phyloP scores from a whole-genome alignment of 2,888 invertebrate genomes.

The Pinctada fucata region DNA sequence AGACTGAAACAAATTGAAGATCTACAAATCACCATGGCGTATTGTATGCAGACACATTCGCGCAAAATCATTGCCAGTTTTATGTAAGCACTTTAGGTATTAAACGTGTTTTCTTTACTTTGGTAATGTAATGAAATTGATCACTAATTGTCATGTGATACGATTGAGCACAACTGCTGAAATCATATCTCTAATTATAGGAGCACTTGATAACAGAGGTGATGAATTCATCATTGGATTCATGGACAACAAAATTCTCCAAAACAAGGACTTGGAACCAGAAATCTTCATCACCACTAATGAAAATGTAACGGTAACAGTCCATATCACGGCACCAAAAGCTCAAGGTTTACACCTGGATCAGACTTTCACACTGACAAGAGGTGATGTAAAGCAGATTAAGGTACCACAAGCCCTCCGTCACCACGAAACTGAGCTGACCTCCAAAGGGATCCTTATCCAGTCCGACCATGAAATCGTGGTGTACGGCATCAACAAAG shows the following conservation, averaged over 20 bases:
- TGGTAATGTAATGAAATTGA: too few relatives aligned
- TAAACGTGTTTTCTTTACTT: too few relatives aligned
- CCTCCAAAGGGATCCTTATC: constrained; percentile 12
- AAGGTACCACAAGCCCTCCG: background rate
- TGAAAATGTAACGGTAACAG: constrained; percentile 29
- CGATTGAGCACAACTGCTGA: too few relatives aligned
- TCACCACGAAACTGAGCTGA: background rate
- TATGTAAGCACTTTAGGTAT: too few relatives aligned
- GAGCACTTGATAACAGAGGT: constrained; percentile 40
- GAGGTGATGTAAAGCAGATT: constrained; percentile 1
- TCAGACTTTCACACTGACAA: background rate
- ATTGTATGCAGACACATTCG: too few relatives aligned
- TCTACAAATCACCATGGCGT: too few relatives aligned
- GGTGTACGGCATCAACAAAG: constrained; percentile 49
- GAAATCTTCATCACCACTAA: constrained; percentile 51
- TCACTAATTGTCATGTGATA: too few relatives aligned
- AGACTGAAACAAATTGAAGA: too few relatives aligned
- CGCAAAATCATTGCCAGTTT: too few relatives aligned
- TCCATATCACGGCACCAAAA: constrained; percentile 10
- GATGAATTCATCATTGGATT: constrained; percentile 44
- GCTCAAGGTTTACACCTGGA: background rate
- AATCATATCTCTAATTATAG: background rate
- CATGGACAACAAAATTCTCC: constrained; percentile 31
- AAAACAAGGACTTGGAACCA: constrained; percentile 13
- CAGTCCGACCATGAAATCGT: constrained; percentile 47